Evolutionary conservation across 2,113 vertebrate genomes (phyloP), one percentile per base, ranked within the genome.

Genomic region (Leptosomus discolor): DNA sequence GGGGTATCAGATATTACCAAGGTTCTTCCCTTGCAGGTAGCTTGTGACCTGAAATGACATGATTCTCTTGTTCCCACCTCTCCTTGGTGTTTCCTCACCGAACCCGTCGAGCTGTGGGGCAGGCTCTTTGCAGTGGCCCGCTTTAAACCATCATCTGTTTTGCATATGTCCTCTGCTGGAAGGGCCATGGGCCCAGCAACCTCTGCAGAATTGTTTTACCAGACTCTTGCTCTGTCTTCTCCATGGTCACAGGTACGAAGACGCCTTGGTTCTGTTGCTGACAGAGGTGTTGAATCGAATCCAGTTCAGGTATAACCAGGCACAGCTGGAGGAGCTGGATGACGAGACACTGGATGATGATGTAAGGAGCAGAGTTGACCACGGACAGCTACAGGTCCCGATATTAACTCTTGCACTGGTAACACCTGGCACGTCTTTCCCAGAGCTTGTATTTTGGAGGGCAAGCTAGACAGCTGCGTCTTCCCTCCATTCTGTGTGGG

Each of bases 241-340:
- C 37, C 29, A 0, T 67, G 46, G 18, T 19, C 26, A 3, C 58
- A 99, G 99, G 98, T 99, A 99, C 98, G 99, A 99, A 98, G 99
- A 99, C 29, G 99, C 99, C 73, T 97, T 99, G 94, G 99, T 99
- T 87, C 98, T 99, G 92, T 94, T 99, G 93, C 98, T 99, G 85
- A 98, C 99, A 12, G 99, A 99, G 96, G 99, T 99, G 94, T 95
- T 99, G 92, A 99, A 99, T 97, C 98, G 99, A 76, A 99, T 99
- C 94, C 99, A 99, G 98, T 99, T 99, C 98, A 97, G 99, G 96
- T 99, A 99, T 97, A 99, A 99, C 98, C 99, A 99, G 98, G 99
- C 99, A 64, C 99, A 99, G 92, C 94, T 99, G 92, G 99, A 99
- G 97, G 99, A 99, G 96, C 97, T 99, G 97, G 99, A 99, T 23